A percentile compares a stretch with the other conserved stretches of the same genome.
phyloP scores from a whole-genome alignment of 2,113 vertebrate genomes.

The Gadus chalcogrammus region DNA sequence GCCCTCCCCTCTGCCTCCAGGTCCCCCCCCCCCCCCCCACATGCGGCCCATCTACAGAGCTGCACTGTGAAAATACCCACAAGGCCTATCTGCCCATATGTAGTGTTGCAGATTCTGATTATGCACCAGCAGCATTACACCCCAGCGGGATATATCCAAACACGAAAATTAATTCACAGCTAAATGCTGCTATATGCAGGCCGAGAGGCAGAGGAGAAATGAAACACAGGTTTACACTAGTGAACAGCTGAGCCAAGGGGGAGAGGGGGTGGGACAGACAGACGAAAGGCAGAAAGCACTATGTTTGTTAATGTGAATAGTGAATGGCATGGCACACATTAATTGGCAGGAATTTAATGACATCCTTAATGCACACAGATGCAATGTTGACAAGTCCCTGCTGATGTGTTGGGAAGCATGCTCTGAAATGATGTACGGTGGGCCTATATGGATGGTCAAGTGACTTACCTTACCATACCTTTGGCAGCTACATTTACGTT shows the following conservation, averaged over 20 bases:
- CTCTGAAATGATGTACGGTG: no score
- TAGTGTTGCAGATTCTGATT: slow-evolving; percentile 68
- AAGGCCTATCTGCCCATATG: slow-evolving; percentile 64
- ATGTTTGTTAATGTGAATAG: slow-evolving; percentile 66
- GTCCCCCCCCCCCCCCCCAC: slow-evolving; percentile 17
- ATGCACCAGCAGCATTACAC: slow-evolving; percentile 66
- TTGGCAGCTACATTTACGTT: background rate
- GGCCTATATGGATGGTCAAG: no score
- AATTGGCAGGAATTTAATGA: slow-evolving; percentile 37
- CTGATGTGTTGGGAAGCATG: no score
- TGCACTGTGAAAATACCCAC: slow-evolving; percentile 65
- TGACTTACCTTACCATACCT: no score
- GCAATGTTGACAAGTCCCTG: no score
- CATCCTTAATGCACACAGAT: no score
- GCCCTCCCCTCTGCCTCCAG: slow-evolving; percentile 21
- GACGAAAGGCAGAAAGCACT: slow-evolving; percentile 61
- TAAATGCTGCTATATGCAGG: slow-evolving; percentile 75
- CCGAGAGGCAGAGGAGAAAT: slow-evolving; percentile 54
- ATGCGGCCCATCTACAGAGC: slow-evolving; percentile 35
- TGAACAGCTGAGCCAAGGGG: slow-evolving; percentile 32
- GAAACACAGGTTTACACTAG: slow-evolving; percentile 66
- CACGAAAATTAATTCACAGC: slow-evolving; percentile 76
- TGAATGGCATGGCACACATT: slow-evolving; percentile 43
- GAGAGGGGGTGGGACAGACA: slow-evolving; percentile 45
- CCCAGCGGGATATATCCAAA: slow-evolving; percentile 76